These are phyloP conservation scores for Proteles cristata DNA, from an alignment of 2,113 vertebrate species.

Conservation along the genomic window DNA sequence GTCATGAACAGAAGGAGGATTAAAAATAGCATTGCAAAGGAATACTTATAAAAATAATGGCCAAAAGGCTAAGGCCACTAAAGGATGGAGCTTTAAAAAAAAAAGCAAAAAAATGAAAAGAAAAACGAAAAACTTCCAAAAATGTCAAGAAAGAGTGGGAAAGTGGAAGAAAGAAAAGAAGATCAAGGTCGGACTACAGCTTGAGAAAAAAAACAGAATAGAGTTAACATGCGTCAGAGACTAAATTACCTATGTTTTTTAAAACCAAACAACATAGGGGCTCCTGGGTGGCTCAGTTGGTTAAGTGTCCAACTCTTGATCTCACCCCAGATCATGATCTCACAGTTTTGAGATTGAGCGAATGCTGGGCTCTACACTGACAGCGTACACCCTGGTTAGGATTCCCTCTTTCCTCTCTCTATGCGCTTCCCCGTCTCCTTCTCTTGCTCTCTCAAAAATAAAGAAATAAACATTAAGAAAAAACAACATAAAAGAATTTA, in stretches of 20 bases:
- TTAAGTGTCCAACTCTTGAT: too few relatives aligned
- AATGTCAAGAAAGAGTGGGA: neutral
- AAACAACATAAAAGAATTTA: neutral
- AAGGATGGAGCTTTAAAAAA: neutral
- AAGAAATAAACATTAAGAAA: too few relatives aligned
- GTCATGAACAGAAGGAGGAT: neutral
- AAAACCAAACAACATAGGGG: neutral
- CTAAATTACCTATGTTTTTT: constrained; percentile 18
- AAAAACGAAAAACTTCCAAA: neutral
- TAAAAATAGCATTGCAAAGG: constrained; percentile 24
- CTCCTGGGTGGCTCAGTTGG: too few relatives aligned
- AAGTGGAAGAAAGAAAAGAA: neutral
- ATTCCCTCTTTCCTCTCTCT: too few relatives aligned
- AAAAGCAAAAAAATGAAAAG: neutral
- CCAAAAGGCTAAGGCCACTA: neutral
- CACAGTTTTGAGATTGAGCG: too few relatives aligned
- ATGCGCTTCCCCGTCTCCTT: too few relatives aligned
- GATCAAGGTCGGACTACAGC: neutral
- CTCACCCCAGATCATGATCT: too few relatives aligned
- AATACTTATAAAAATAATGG: constrained; percentile 8
- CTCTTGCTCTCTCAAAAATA: too few relatives aligned
- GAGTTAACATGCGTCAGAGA: neutral
- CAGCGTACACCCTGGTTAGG: too few relatives aligned
- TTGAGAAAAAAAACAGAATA: constrained; percentile 9
- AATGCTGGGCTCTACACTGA: too few relatives aligned